phyloP scores from a whole-genome alignment of 2,797 vertebrate species.

The Huso huso region DNA sequence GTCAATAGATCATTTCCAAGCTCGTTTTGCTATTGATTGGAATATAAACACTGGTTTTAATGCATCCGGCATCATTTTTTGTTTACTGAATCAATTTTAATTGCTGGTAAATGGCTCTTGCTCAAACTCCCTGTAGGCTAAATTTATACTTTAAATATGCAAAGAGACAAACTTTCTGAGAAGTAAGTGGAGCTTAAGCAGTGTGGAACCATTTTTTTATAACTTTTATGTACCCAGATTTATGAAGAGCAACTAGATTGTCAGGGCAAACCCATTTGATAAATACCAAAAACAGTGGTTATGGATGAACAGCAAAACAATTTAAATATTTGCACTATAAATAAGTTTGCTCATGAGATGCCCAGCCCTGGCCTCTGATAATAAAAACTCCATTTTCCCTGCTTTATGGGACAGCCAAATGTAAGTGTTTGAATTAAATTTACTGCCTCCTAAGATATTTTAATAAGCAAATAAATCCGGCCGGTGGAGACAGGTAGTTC shows the following conservation, averaged over 20 bases:
- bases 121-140: not conserved
- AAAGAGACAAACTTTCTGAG: no score
- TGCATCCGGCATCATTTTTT: not conserved
- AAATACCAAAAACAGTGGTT: no score
- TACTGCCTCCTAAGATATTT: constrained; percentile 1
- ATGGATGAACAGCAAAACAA: no score
- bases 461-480: constrained; percentile 1
- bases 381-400: not conserved
- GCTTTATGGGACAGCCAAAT: not conserved
- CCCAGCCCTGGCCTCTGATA: not conserved
- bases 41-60: not conserved
- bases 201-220: no score
- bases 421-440: not conserved
- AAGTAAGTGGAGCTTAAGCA: no score
- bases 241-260: no score
- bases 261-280: no score
- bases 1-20: not conserved
- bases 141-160: not conserved
- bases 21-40: not conserved
- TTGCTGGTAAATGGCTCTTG: not conserved
- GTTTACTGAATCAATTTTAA: not conserved
- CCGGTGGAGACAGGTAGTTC: not conserved
- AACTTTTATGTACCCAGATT: no score
- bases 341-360: constrained; percentile 3
- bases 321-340: constrained; percentile 14